Evolutionary conservation across 2,888 invertebrate species (phyloP), one percentile per base, ranked within the genome.

Genomic region (Hirtodrosophila confusa): DNA sequence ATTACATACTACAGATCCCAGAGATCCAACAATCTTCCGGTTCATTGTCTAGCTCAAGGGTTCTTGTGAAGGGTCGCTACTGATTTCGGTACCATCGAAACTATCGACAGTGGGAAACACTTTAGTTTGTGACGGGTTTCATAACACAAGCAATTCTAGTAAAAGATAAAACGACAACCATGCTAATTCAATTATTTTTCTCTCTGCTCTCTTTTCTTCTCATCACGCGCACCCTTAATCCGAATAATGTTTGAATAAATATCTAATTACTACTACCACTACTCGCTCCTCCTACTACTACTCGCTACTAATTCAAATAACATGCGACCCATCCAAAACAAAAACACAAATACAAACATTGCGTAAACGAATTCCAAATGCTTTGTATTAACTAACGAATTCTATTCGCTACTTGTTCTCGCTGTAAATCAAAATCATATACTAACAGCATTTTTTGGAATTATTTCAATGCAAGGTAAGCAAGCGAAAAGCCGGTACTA

Each of bases 401-500:
- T 71, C 29, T 33, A 72, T 63, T 67, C 72, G 68, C 60, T 66
- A 63, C 56, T 71, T 62, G 67, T 40, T 58, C 75, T 67, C 78
- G 61, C 56, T 66, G 62, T 63, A 80, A 80, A 74, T 69, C 66
- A 74, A 80, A 78, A 76, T 67, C 64, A 79, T 80, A 84, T 87
- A 90, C 90, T 91, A 91, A 92, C 96, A 98, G 97, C 97, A 96
- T 97, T 94, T 97, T 97, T 96, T 97, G 97, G 98, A 97, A 97
- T 95, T 97, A 97, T 96, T 97, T 98, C 96, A 97, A 97, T 93
- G 96, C 97, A 94, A 97, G 98, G 98, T 98, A 97, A 97, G 97
- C 94, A 92, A 90, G 85, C 79, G 75, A 80, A 84, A 84, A 69
- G 11, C 65, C 78, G 89, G 86, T 86, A 83, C 85, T 82, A 75